These are phyloP conservation scores for Drosophila kanapiae DNA, from an alignment of 1,140 invertebrate species.

Conservation along the genomic window DNA sequence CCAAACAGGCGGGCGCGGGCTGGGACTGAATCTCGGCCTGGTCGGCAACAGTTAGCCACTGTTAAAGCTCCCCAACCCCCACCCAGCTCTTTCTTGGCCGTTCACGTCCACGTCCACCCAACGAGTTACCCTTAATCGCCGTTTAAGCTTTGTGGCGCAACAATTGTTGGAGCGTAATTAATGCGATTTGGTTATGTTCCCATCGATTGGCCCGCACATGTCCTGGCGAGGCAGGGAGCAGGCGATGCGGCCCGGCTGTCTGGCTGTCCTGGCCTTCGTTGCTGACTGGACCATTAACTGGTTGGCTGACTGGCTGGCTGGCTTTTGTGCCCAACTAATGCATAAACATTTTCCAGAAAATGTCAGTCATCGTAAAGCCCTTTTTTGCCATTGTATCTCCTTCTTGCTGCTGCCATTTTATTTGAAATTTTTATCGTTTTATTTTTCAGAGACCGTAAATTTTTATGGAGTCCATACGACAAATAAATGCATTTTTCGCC, in stretches of 20 bases:
- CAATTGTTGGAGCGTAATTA: conserved; percentile 82
- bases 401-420: background rate
- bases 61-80: background rate
- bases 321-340: conserved; percentile 56
- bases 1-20: conserved; percentile 19
- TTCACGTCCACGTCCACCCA: conserved; percentile 1
- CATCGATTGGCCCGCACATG: conserved; percentile 68
- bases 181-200: conserved; percentile 79
- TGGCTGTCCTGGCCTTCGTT: conserved; percentile 23
- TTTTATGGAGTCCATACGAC: conserved; percentile 3
- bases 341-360: conserved; percentile 59
- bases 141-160: conserved; percentile 82
- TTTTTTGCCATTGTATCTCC: conserved; percentile 27
- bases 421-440: conserved; percentile 6
- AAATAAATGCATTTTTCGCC: conserved; percentile 5
- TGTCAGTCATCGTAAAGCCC: conserved; percentile 37
- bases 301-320: conserved; percentile 52
- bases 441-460: background rate
- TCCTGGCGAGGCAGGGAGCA: conserved; percentile 19
- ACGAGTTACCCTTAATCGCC: conserved; percentile 62
- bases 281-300: conserved; percentile 39
- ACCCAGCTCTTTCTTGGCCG: background rate
- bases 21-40: conserved; percentile 15
- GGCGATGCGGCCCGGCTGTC: too few relatives aligned
- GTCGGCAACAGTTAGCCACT: conserved; percentile 25